Percentiles rank a stretch among this genome's conserved stretches.
Evolutionary conservation across 2,888 invertebrate genomes (phyloP).

Genomic region (Drosophila stalkeri): DNA sequence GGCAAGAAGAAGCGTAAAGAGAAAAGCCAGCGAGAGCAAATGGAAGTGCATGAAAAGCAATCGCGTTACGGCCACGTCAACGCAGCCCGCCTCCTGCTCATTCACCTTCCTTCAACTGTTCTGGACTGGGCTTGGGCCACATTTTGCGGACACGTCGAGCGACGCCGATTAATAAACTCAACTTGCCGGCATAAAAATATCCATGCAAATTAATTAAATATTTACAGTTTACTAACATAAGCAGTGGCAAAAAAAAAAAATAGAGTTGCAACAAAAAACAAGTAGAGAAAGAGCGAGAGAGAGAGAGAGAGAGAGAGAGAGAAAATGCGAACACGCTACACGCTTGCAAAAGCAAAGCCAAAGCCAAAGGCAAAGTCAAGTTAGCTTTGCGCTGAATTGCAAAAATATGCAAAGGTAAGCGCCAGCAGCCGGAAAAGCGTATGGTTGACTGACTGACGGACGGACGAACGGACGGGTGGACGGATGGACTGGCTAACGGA

Average conservation of each 20-base stretch:
- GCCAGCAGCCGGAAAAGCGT: constrained; percentile 26
- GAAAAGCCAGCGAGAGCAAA: neutral
- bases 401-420: constrained; percentile 82
- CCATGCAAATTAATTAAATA: constrained; percentile 82
- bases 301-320: constrained; percentile 19
- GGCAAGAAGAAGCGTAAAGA: neutral
- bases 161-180: constrained; percentile 73
- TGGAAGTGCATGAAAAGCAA: constrained; percentile 26
- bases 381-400: constrained; percentile 80
- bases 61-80: constrained; percentile 21
- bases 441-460: constrained; percentile 14
- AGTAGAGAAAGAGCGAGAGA: constrained; percentile 18
- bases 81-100: neutral
- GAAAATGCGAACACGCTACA: constrained; percentile 57
- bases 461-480: neutral
- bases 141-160: constrained; percentile 9
- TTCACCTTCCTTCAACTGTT: too few species aligned
- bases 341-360: constrained; percentile 41
- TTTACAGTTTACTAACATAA: constrained; percentile 81
- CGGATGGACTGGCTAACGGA: too few species aligned
- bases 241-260: constrained; percentile 31
- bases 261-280: constrained; percentile 2
- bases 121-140: too few species aligned
- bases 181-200: constrained; percentile 77
- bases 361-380: constrained; percentile 61